Conservation (phyloP, 2,797 vertebrate species). For the Sebastes minor region DNA sequence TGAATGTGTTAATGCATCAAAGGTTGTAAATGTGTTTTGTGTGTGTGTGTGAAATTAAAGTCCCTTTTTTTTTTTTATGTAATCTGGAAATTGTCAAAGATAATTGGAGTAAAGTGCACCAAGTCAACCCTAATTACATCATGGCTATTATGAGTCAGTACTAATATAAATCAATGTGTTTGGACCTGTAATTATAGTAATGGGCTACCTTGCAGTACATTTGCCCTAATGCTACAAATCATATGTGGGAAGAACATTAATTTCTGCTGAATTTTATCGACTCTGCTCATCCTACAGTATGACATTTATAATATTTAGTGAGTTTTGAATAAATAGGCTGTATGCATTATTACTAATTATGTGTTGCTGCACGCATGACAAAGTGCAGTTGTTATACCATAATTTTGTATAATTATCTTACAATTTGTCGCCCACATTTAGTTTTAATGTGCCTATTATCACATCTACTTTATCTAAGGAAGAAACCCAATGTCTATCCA, state of each 20-base stretch:
- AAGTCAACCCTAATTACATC: conserved; percentile 21
- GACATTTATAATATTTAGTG: conserved; percentile 12
- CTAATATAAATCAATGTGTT: conserved; percentile 34
- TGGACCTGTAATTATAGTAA: conserved; percentile 27
- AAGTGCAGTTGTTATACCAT: not conserved
- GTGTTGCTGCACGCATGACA: not conserved
- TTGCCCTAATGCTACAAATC: conserved; percentile 11
- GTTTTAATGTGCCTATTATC: not conserved
- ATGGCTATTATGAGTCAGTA: not conserved
- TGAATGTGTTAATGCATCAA: not conserved
- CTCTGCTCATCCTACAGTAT: not conserved
- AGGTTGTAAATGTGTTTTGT: conserved; percentile 8
- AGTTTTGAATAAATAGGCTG: not conserved
- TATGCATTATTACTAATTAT: not conserved
- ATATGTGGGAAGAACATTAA: not conserved
- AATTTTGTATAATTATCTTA: not conserved
- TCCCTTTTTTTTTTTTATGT: conserved; percentile 12
- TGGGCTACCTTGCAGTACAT: conserved; percentile 3
- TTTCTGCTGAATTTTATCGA: not conserved
- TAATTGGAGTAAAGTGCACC: conserved; percentile 27
- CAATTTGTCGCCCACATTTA: not conserved
- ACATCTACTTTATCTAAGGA: not conserved
- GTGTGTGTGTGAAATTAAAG: conserved; percentile 32
- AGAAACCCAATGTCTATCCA: not conserved
- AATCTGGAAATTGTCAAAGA: conserved; percentile 34